These are phyloP conservation scores for Philereme transversata DNA, from an alignment of 2,888 invertebrate species.

Conservation along the genomic window DNA sequence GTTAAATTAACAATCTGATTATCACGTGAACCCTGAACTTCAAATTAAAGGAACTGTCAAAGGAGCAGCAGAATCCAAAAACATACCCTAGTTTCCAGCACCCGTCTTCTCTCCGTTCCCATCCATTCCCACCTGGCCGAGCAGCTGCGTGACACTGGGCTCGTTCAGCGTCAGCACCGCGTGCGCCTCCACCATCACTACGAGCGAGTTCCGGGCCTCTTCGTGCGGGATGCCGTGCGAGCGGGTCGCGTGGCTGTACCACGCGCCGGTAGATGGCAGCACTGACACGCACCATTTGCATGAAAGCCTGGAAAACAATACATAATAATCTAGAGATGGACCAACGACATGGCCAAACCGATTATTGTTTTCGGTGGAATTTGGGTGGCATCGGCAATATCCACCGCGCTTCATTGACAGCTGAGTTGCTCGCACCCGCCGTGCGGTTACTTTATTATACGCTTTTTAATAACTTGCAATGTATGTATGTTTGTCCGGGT, in stretches of 20 bases:
- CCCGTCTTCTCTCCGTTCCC: constrained; percentile 38
- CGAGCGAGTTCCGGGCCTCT: constrained; percentile 84
- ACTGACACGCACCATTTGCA: constrained; percentile 84
- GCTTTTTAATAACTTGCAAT: no score
- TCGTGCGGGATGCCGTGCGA: constrained; percentile 82
- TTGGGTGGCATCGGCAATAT: no score
- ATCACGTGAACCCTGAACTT: no score
- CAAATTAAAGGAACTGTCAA: neutral
- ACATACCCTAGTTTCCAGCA: constrained; percentile 21
- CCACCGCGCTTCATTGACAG: no score
- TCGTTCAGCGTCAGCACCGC: constrained; percentile 81
- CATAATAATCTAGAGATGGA: no score
- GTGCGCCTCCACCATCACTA: constrained; percentile 86
- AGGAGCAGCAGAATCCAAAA: neutral
- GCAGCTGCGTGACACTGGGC: constrained; percentile 72
- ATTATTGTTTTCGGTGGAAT: no score
- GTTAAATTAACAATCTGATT: no score
- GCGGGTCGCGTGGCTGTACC: constrained; percentile 84
- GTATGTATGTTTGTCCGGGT: no score
- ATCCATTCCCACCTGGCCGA: constrained; percentile 71
- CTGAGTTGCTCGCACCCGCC: no score
- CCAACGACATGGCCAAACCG: no score
- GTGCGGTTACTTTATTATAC: no score
- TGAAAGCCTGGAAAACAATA: constrained; percentile 63
- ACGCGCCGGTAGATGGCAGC: constrained; percentile 82